These are phyloP conservation scores for Drosophila atripex DNA, from an alignment of 2,888 invertebrate genomes.

Conservation along the genomic window DNA sequence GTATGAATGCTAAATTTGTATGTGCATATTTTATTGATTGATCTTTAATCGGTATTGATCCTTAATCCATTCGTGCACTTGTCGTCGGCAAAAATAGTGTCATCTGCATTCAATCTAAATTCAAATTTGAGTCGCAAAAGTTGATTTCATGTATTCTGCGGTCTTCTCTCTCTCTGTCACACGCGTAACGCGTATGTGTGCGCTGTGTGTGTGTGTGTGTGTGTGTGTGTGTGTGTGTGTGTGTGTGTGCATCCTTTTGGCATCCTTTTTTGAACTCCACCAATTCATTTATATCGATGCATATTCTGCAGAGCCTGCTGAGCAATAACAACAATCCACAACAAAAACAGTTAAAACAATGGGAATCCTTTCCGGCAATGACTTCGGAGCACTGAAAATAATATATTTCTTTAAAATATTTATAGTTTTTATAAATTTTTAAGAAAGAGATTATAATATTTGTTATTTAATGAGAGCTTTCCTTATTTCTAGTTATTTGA, in stretches of 20 bases:
- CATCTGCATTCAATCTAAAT: constrained; percentile 24
- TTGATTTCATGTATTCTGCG: constrained; percentile 12
- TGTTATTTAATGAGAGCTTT: too few relatives aligned
- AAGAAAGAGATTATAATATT: too few relatives aligned
- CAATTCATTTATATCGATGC: constrained; percentile 47
- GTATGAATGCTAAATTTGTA: neutral
- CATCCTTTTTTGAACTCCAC: constrained; percentile 17
- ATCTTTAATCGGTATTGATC: constrained; percentile 1
- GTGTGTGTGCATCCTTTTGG: constrained; percentile 3
- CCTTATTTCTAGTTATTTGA: too few relatives aligned
- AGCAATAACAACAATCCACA: constrained; percentile 24
- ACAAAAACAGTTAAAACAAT: constrained; percentile 30
- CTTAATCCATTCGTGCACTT: neutral
- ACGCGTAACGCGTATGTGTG: neutral
- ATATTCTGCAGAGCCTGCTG: constrained; percentile 36
- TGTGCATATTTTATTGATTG: neutral
- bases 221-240: neutral
- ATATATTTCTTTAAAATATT: neutral
- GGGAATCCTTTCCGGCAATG: constrained; percentile 22
- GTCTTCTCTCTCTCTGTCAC: neutral
- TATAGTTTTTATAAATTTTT: too few relatives aligned
- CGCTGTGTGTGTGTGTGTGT: neutral
- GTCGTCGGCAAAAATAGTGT: neutral
- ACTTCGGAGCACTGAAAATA: constrained; percentile 6
- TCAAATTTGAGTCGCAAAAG: constrained; percentile 16